phyloP scores from a whole-genome alignment of 1,140 invertebrate species.

The Dinoponera quadriceps region DNA sequence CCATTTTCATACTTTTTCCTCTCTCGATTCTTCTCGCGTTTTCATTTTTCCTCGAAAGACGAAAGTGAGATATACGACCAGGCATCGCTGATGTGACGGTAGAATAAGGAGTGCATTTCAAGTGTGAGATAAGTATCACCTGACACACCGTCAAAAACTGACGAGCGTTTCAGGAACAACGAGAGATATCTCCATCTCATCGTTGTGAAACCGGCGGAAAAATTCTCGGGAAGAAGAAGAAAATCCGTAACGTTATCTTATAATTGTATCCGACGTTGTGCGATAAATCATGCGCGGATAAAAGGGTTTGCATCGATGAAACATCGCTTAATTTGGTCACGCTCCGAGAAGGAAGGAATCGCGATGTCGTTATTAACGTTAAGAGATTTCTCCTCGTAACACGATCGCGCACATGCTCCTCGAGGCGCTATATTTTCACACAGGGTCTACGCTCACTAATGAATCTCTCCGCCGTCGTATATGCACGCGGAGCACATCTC shows the following conservation, averaged over 20 bases:
- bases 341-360: not conserved
- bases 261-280: not conserved
- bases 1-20: not conserved
- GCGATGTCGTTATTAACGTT: not conserved
- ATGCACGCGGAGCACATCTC: not conserved
- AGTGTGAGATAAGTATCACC: slow-evolving; percentile 62
- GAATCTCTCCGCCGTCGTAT: not conserved
- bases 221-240: not conserved
- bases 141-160: slow-evolving; percentile 56
- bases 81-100: slow-evolving; percentile 15
- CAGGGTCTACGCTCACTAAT: not conserved
- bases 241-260: slow-evolving; percentile 5
- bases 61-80: slow-evolving; percentile 12
- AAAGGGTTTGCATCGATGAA: not conserved
- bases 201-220: not conserved
- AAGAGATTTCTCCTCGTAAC: not conserved
- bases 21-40: not conserved
- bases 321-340: not conserved
- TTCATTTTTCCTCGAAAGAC: not conserved
- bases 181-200: slow-evolving; percentile 22
- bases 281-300: not conserved
- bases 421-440: not conserved
- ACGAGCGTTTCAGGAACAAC: slow-evolving; percentile 36
- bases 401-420: not conserved
- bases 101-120: slow-evolving; percentile 55